Percentiles rank a stretch among this genome's conserved stretches.
Evolutionary conservation across 2,888 invertebrate species (phyloP).

Genomic region (Tachina lurida): DNA sequence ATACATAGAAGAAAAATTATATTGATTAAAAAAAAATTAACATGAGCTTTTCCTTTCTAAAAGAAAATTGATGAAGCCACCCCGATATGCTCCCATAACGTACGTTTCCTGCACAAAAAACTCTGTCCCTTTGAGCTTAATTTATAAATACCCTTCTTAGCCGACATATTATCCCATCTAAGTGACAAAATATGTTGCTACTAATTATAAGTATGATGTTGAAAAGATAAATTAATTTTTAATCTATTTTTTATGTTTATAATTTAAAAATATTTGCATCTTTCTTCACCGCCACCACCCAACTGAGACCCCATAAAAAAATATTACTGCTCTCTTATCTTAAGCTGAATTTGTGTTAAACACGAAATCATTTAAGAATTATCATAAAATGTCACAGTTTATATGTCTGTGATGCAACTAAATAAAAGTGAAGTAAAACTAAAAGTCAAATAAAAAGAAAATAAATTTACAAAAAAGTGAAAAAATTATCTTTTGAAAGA

Average conservation of each 20-base stretch:
- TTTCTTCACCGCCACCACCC: slow-evolving; percentile 27
- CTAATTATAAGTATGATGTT: slow-evolving; percentile 27
- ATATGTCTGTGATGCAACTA: slow-evolving; percentile 26
- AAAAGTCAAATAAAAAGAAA: slow-evolving; percentile 12
- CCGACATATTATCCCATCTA: neutral
- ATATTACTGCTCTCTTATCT: slow-evolving; percentile 48
- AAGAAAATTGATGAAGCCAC: no score
- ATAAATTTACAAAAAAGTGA: neutral
- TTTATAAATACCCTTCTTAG: no score
- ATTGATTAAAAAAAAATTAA: no score
- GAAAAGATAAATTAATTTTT: slow-evolving; percentile 14
- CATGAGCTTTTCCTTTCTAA: no score
- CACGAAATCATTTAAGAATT: slow-evolving; percentile 67
- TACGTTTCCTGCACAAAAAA: no score
- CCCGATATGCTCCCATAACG: no score
- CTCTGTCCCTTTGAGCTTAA: no score
- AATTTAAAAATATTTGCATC: neutral
- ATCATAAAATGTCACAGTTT: slow-evolving; percentile 65
- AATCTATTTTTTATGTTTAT: neutral
- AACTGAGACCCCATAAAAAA: slow-evolving; percentile 9
- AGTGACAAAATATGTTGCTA: slow-evolving; percentile 36
- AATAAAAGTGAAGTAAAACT: neutral
- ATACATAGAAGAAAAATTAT: no score
- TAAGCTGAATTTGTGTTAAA: slow-evolving; percentile 59
- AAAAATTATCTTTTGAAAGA: slow-evolving; percentile 26